Percentiles rank a stretch among this genome's conserved stretches.
phyloP scores from a whole-genome alignment of 2,113 vertebrate species.

The Callithrix jacchus region DNA sequence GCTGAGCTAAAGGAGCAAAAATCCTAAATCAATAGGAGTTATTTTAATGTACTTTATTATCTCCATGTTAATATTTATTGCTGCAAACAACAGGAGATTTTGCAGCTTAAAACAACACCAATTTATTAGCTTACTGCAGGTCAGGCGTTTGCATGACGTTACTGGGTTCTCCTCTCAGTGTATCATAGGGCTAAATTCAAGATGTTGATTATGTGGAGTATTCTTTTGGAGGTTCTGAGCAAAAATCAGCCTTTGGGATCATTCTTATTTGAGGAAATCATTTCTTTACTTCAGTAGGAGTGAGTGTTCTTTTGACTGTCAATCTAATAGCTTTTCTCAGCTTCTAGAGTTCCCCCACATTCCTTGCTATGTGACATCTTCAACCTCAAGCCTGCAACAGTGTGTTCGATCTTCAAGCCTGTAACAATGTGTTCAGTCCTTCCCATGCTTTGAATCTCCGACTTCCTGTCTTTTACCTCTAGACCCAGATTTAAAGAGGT shows the following conservation, averaged over 20 bases:
- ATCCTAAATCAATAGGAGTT: background rate
- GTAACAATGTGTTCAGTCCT: background rate
- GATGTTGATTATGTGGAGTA: background rate
- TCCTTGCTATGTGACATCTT: background rate
- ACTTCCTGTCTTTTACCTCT: background rate
- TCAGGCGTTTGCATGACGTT: background rate
- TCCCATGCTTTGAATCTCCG: background rate
- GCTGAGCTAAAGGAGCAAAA: no score
- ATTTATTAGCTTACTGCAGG: background rate
- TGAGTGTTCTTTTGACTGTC: background rate
- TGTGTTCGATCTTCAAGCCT: background rate
- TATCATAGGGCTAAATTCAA: background rate
- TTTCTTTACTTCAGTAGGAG: background rate
- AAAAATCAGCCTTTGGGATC: background rate
- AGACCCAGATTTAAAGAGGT: background rate
- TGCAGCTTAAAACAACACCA: background rate
- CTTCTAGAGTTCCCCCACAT: background rate
- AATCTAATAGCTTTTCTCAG: background rate
- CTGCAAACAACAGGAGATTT: background rate
- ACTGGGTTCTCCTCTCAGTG: background rate
- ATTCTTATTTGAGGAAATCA: background rate
- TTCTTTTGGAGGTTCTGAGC: background rate
- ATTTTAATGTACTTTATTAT: background rate
- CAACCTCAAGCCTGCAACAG: background rate
- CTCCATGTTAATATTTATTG: background rate